Conservation (phyloP, 2,888 invertebrate genomes). For the Sympetrum striolatum region DNA sequence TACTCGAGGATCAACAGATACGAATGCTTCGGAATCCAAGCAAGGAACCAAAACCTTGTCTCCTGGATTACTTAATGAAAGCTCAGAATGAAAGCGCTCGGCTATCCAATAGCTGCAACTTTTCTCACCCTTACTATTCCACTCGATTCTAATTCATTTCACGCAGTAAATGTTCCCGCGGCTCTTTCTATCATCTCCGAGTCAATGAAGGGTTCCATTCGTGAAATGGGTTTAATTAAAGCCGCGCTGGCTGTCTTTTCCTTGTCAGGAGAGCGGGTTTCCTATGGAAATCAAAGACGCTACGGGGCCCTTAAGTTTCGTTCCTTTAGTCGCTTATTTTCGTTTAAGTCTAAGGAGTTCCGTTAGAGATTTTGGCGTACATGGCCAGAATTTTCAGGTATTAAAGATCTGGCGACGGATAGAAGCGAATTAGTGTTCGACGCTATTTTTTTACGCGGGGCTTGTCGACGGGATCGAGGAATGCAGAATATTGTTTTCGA, state of each 20-base stretch:
- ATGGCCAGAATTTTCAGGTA: background rate
- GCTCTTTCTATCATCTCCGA: background rate
- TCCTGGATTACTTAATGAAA: too few species aligned
- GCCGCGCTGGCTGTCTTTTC: background rate
- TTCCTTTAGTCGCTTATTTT: background rate
- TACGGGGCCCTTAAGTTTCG: background rate
- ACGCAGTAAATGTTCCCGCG: background rate
- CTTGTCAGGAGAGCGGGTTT: background rate
- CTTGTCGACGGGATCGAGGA: too few species aligned
- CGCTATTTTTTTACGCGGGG: too few species aligned
- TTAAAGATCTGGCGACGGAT: too few species aligned
- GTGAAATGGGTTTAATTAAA: slow-evolving; percentile 26
- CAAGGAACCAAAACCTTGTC: too few species aligned
- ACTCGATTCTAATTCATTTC: background rate
- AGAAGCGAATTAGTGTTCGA: too few species aligned
- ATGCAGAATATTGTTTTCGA: too few species aligned
- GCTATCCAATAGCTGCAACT: too few species aligned
- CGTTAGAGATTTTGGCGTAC: background rate
- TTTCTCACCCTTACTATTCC: background rate
- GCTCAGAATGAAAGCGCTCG: too few species aligned
- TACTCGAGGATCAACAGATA: too few species aligned
- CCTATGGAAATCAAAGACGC: background rate
- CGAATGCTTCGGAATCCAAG: too few species aligned
- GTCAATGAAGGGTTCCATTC: background rate
- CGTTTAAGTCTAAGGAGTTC: background rate